A percentile compares a stretch with the other conserved stretches of the same genome.
These are phyloP conservation scores for Macrostomum lignano DNA, from an alignment of 1,140 invertebrate species.

Conservation along the genomic window DNA sequence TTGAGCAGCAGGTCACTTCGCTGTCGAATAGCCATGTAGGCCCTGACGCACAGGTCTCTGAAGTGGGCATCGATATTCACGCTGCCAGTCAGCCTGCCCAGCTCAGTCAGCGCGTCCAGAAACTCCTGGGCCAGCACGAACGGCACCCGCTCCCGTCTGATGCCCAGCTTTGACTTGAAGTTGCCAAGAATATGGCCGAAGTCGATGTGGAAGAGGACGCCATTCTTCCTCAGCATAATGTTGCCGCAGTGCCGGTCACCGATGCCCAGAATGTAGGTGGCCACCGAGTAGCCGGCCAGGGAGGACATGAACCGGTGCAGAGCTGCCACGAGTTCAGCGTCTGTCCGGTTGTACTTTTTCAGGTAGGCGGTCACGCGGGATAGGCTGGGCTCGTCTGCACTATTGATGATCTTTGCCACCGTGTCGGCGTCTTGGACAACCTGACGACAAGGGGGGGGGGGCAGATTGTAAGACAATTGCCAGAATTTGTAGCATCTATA, in stretches of 20 bases:
- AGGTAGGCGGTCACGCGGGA: too few relatives aligned
- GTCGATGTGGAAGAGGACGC: constrained; percentile 79
- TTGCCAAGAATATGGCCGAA: constrained; percentile 92
- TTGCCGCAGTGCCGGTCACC: constrained; percentile 94
- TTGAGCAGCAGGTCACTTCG: constrained; percentile 75
- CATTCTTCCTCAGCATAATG: constrained; percentile 42
- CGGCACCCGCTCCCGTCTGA: too few relatives aligned
- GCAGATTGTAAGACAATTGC: too few relatives aligned
- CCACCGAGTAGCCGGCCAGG: constrained; percentile 76
- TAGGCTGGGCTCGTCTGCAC: too few relatives aligned
- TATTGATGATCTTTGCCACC: constrained; percentile 63
- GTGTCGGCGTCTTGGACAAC: constrained; percentile 69
- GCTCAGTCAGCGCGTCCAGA: too few relatives aligned
- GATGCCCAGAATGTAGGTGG: constrained; percentile 82
- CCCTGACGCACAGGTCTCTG: constrained; percentile 53
- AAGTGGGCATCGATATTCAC: too few relatives aligned
- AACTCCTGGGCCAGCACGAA: too few relatives aligned
- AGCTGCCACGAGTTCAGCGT: constrained; percentile 4
- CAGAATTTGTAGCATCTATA: too few relatives aligned
- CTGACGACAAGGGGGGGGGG: too few relatives aligned
- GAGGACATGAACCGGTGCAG: constrained; percentile 9
- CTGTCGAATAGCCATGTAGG: constrained; percentile 56
- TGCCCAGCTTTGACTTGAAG: neutral
- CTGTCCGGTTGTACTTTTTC: constrained; percentile 13
- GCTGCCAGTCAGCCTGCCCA: too few relatives aligned